Percentiles rank a stretch among this genome's conserved stretches.
phyloP scores from a whole-genome alignment of 1,140 invertebrate species.

The Brachionus paranguensis region DNA sequence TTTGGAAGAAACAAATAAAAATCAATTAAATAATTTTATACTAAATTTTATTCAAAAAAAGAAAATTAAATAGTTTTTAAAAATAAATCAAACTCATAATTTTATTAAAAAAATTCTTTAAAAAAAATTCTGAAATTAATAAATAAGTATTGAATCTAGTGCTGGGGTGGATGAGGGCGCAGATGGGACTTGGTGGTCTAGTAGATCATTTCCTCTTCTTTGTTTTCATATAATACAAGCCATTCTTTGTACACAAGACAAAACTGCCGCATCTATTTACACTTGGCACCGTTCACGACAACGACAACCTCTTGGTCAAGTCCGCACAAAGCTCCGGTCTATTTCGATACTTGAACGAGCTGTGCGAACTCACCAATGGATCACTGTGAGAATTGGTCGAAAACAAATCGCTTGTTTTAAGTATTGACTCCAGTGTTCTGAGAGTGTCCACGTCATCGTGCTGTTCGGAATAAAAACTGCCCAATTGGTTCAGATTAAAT shows the following conservation, averaged over 20 bases:
- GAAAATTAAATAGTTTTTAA: no score
- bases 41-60: no score
- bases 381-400: not conserved
- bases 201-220: no score
- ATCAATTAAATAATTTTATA: no score
- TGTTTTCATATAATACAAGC: not conserved
- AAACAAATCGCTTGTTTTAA: conserved; percentile 7
- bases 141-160: no score
- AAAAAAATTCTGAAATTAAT: no score
- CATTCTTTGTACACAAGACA: not conserved
- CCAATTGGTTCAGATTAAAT: not conserved
- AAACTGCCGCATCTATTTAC: not conserved
- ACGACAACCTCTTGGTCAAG: not conserved
- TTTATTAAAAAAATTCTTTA: no score
- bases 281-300: not conserved
- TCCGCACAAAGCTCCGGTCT: not conserved
- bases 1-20: no score
- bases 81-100: no score
- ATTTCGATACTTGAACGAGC: not conserved
- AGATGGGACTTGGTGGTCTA: no score
- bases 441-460: not conserved
- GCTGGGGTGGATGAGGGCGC: no score
- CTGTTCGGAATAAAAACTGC: not conserved
- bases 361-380: not conserved
- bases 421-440: not conserved